Conservation (phyloP, 2,888 invertebrate species). For the Loripinus fragilis region DNA sequence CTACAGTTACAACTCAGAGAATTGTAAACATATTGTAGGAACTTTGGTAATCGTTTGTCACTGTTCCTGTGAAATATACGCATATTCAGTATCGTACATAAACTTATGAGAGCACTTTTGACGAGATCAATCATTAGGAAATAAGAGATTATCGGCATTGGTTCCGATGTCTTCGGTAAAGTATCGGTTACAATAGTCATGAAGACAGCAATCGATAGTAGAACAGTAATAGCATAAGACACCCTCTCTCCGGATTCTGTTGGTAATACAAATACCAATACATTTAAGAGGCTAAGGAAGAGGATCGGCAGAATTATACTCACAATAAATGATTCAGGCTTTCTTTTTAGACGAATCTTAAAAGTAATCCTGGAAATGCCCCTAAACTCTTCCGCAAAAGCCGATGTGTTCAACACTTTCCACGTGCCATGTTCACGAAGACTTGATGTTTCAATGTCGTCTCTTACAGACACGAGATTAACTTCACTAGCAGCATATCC, state of each 20-base stretch:
- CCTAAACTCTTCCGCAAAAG: neutral
- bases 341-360: neutral
- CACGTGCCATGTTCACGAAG: neutral
- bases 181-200: slow-evolving; percentile 55
- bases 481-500: neutral
- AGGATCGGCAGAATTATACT: slow-evolving; percentile 54
- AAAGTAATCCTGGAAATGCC: neutral
- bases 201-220: slow-evolving; percentile 55
- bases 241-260: slow-evolving; percentile 58
- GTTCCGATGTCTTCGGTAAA: slow-evolving; percentile 50
- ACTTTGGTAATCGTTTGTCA: neutral
- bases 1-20: neutral
- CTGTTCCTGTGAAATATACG: neutral
- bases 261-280: slow-evolving; percentile 51
- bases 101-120: neutral
- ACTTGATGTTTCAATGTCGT: neutral
- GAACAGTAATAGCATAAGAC: slow-evolving; percentile 51
- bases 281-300: slow-evolving; percentile 50
- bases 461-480: neutral
- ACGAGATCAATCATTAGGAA: slow-evolving; percentile 36
- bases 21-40: neutral
- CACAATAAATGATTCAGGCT: slow-evolving; percentile 31
- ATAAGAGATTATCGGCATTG: slow-evolving; percentile 52
- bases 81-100: neutral
- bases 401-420: neutral